Evolutionary conservation across 2,797 vertebrate species (phyloP).

Genomic region (Dallia pectoralis): DNA sequence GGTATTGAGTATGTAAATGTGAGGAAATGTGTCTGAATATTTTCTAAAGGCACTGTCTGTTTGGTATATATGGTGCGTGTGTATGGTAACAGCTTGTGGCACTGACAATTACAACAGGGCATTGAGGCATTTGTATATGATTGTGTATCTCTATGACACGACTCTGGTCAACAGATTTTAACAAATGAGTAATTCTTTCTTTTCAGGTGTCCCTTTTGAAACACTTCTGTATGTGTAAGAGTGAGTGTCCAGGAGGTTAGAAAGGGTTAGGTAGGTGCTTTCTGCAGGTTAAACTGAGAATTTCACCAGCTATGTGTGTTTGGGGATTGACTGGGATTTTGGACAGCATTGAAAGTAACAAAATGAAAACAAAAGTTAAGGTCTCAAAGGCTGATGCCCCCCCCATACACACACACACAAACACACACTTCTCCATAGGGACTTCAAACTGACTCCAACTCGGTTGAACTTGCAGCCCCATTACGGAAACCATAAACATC

Average conservation of each 20-base stretch:
- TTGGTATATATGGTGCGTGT: background rate
- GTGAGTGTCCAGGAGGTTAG: background rate
- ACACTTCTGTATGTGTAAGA: background rate
- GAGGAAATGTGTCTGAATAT: too few relatives aligned
- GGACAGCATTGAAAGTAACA: slow-evolving; percentile 39
- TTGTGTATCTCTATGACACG: slow-evolving; percentile 29
- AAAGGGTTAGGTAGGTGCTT: slow-evolving; percentile 46
- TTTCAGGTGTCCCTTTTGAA: slow-evolving; percentile 2
- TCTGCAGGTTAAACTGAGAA: slow-evolving; percentile 51
- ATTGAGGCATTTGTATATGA: slow-evolving; percentile 11
- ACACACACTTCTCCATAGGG: slow-evolving; percentile 10
- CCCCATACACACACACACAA: slow-evolving; percentile 28
- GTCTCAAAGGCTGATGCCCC: slow-evolving; percentile 11
- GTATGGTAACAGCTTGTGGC: slow-evolving; percentile 19
- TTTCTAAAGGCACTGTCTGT: background rate
- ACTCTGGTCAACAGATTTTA: slow-evolving; percentile 43
- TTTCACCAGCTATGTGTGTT: slow-evolving; percentile 43
- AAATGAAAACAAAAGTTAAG: slow-evolving; percentile 29
- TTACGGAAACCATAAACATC: slow-evolving; percentile 55
- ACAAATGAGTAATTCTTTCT: slow-evolving; percentile 57
- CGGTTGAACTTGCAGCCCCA: too few relatives aligned
- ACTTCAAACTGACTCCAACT: slow-evolving; percentile 16
- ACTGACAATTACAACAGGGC: slow-evolving; percentile 26
- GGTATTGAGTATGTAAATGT: too few relatives aligned
- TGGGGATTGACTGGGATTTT: slow-evolving; percentile 34